phyloP scores from a whole-genome alignment of 2,888 invertebrate genomes.

The Ormyrus labotus region DNA sequence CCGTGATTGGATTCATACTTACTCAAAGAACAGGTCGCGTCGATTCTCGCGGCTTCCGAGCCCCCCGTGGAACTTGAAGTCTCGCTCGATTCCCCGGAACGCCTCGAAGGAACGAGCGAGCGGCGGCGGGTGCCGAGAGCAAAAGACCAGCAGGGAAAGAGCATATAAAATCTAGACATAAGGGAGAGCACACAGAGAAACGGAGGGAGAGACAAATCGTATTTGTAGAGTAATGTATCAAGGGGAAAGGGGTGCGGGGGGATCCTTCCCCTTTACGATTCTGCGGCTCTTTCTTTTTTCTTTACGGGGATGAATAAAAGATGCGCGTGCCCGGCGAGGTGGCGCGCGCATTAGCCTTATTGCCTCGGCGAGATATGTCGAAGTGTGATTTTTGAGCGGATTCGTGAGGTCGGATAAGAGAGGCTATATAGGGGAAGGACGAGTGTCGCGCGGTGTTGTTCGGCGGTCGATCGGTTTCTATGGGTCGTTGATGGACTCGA shows the following conservation, averaged over 20 bases:
- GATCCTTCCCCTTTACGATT: slow-evolving; percentile 27
- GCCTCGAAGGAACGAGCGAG: background rate
- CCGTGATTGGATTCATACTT: too few relatives aligned
- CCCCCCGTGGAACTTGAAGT: too few relatives aligned
- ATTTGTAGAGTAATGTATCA: slow-evolving; percentile 55
- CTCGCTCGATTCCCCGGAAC: too few relatives aligned
- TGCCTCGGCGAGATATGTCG: slow-evolving; percentile 6
- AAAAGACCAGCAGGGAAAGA: slow-evolving; percentile 2
- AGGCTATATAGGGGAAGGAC: too few relatives aligned
- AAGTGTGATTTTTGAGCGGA: too few relatives aligned
- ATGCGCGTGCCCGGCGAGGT: slow-evolving; percentile 3
- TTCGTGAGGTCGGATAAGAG: too few relatives aligned
- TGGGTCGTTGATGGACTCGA: too few relatives aligned
- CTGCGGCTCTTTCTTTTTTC: slow-evolving; percentile 8
- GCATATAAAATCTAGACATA: slow-evolving; percentile 7
- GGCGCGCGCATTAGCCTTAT: slow-evolving; percentile 39
- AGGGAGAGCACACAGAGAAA: background rate
- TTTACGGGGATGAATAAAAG: slow-evolving; percentile 44
- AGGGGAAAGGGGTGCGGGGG: slow-evolving; percentile 21
- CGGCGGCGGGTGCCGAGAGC: background rate
- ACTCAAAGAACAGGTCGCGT: too few relatives aligned
- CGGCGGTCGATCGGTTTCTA: too few relatives aligned
- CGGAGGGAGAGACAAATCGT: slow-evolving; percentile 50
- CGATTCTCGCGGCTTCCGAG: too few relatives aligned
- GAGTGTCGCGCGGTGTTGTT: too few relatives aligned